Base-by-base conservation (phyloP, 2,797 vertebrate species). In the Argyrosomus regius region DNA sequence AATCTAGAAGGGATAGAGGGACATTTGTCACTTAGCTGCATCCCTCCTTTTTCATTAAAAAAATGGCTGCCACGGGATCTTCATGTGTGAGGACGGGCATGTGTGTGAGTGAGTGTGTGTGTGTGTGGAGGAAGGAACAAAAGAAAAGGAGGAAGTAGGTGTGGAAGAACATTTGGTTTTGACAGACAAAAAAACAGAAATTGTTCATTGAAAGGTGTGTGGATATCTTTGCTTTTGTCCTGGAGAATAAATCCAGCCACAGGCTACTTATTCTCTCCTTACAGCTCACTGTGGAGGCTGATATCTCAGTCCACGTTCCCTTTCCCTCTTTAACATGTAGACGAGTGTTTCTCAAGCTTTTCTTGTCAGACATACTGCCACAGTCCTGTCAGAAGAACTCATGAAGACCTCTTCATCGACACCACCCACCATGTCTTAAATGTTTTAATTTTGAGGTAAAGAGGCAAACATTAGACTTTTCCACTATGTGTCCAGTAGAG, bases 41-140 rank as follows among this genome's bases (percentile, higher is more conserved):
- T 81, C 88, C 89, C 83, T 88, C 70, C 75, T 87, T 89, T 89
- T 92, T 91, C 88, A 88, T 89, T 83, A 83, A 76, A 90, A 89
- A 91, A 90, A 80, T 77, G 81, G 70, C 77, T 83, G 70, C 63
- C 59, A 49, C 56, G 3, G 43, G 69, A 35, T 78, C 52, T 75
- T 86, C 73, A 58, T 54, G 59, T 72, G 48, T 46, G 52, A 31
- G 22, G 26, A 39, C 50, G 50, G 13, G 48, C 6, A 3, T 28
- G 57, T 31, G 31, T 64, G 66, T 54, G 43, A 49, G 39, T 31
- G 53, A 48, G 41, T 48, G 54, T 52, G 41, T 49, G 39, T 20
- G 49, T 50, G 49, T 26, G 48, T 1, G 0, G 1, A 54, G 48
- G 43, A 26, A 64, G 68, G 12, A n/a, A 43, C 6, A 59, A 39